These are phyloP conservation scores for Epicampocera succincta DNA, from an alignment of 2,888 invertebrate genomes.

Conservation along the genomic window DNA sequence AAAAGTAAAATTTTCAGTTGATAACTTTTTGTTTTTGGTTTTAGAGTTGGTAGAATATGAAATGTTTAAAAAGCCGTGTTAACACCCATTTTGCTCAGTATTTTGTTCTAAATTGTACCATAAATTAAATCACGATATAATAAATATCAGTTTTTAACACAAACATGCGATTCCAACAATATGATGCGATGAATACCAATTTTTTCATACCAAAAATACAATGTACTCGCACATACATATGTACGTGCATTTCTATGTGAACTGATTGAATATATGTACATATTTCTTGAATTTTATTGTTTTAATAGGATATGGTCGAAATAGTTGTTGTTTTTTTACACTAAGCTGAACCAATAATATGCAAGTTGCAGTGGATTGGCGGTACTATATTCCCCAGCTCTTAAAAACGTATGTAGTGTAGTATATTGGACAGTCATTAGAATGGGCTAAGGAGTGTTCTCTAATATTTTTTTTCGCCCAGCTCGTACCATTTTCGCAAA, in stretches of 20 bases:
- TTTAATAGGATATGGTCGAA: background rate
- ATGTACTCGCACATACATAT: too few species aligned
- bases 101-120: constrained; percentile 33
- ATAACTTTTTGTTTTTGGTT: constrained; percentile 5
- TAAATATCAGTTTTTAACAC: constrained; percentile 7
- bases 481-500: too few species aligned
- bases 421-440: too few species aligned
- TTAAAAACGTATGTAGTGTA: too few species aligned
- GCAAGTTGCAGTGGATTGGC: too few species aligned
- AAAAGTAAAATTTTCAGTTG: constrained; percentile 4
- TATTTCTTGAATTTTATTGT: background rate
- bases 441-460: too few species aligned
- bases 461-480: too few species aligned
- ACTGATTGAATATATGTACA: background rate
- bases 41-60: background rate
- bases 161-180: constrained; percentile 5
- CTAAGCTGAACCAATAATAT: too few species aligned
- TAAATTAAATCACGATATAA: constrained; percentile 35
- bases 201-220: background rate
- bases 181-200: constrained; percentile 10
- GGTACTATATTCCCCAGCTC: too few species aligned
- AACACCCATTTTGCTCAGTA: constrained; percentile 21
- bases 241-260: background rate
- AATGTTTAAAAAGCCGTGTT: constrained; percentile 11
- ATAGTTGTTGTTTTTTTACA: too few species aligned